Evolutionary conservation across 2,113 vertebrate species (phyloP), one percentile per base, ranked within the genome.

Genomic region (Solea senegalensis): DNA sequence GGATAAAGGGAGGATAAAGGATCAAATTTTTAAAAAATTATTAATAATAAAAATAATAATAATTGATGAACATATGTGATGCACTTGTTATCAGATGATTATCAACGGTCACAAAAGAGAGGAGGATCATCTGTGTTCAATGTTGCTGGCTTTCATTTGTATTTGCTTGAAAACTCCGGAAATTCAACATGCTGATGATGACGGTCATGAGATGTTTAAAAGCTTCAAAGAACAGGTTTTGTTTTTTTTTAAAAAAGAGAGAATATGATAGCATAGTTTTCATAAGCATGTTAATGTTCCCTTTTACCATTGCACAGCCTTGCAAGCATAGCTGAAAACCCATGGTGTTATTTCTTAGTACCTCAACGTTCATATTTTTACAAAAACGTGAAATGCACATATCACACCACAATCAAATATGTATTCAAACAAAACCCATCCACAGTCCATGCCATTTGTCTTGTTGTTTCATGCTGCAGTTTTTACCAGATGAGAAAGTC

Each of bases 401-500:
- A 46, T 68, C 54, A 52, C 45, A 69, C 16, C 54, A 63, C 55
- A 58, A 56, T 56, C 49, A 45, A 11, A 60, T 39, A 48, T 62
- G 60, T 13, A 39, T 28, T 52, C 15, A 21, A 48, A 56, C 15
- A n/a, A 51, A 56, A 53, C 27, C 27, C 41, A 68, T 48, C 15
- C 26, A 50, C 8, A 53, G 28, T 56, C 63, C 83, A 85, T 86
- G 85, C 80, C 39, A 64, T 65, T 72, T 53, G 46, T 69, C 72
- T 76, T 56, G 43, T 55, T 74, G 69, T 71, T 73, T 90, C 91
- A 95, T 88, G 89, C 91, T 85, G 59, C 70, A 84, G 74, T 86
- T 85, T 95, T 93, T 97, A 95, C 95, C 95, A 76, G 86, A 87
- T 50, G 88, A 79, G 74, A 91, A 90, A 15, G 85, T 89, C 10